Evolutionary conservation across 1,140 invertebrate genomes (phyloP), one percentile per base, ranked within the genome.

Genomic region (Bombyx mandarina): DNA sequence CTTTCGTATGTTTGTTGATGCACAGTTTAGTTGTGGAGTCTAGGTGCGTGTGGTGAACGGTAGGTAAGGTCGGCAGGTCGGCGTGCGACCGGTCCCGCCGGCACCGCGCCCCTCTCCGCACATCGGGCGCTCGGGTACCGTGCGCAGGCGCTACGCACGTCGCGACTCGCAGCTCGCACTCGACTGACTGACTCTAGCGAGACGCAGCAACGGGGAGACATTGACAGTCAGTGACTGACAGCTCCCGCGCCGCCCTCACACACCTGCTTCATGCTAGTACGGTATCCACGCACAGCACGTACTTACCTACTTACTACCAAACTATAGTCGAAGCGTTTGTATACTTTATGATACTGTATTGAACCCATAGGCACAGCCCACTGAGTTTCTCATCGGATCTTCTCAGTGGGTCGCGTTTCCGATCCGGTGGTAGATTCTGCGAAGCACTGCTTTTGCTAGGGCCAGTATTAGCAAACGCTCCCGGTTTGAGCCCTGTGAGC

Each of bases 51-150:
- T 64, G 70, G 78, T 79, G 78, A 81, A 79, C 78, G 78, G 80
- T 81, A 77, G 69, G 75, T 82, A 79, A 83, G 80, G 80, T 83
- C 80, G 79, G 66, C 73, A 65, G 79, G 77, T 77, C 77, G 76
- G 67, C 65, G 67, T 35, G 26, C 26, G 75, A 83, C 80, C 80
- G 80, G 80, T 81, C 73, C 60, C 66, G 57, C 72, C 75, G 77
- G 75, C 78, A 76, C 75, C 76, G 77, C 79, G 71, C 54, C 10
- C 52, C 51, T 9, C n/a, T 45, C 55, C 44, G 10, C 5, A 46
- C 43, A 18, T 54, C 55, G 49, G 9, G 44, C 56, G 47, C 46
- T 49, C 60, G 44, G 55, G 7, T 22, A 56, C 72, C 71, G 75
- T 73, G 75, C 77, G 73, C 76, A 76, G 77, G 71, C 49, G 18